Percentiles rank a stretch among this genome's conserved stretches.
Conservation (phyloP, 1,140 invertebrate species). For the Tetramorium simillimum region DNA sequence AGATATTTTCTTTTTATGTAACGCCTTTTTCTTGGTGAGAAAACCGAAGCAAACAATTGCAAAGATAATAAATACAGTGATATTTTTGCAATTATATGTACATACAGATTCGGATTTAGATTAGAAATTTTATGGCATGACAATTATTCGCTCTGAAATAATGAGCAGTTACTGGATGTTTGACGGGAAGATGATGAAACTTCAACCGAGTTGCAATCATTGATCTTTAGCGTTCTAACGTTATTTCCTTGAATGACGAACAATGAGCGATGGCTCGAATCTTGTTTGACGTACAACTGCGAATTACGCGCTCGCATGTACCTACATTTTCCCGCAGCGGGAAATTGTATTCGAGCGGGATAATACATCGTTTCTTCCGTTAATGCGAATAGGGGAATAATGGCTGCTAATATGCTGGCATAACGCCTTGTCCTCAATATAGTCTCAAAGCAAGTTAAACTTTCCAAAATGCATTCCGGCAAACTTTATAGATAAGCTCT, state of each 20-base stretch:
- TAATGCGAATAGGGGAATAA: slow-evolving; percentile 34
- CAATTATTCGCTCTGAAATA: background rate
- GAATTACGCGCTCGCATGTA: slow-evolving; percentile 51
- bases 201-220: slow-evolving; percentile 22
- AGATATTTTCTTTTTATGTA: background rate
- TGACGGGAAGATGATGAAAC: slow-evolving; percentile 26
- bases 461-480: background rate
- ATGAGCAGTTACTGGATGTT: background rate
- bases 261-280: slow-evolving; percentile 39
- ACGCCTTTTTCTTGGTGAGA: background rate
- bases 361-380: slow-evolving; percentile 45
- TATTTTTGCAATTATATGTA: background rate
- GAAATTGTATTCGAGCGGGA: slow-evolving; percentile 43
- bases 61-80: background rate
- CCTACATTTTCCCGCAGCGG: slow-evolving; percentile 18
- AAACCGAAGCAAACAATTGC: background rate
- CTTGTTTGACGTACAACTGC: slow-evolving; percentile 25
- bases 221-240: slow-evolving; percentile 20
- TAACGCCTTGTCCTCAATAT: slow-evolving; percentile 28
- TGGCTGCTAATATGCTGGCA: background rate
- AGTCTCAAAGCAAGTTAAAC: slow-evolving; percentile 26
- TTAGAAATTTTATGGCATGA: background rate
- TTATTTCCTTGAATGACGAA: slow-evolving; percentile 30
- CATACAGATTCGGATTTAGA: background rate
- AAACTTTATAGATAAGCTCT: background rate